phyloP scores from a whole-genome alignment of 2,888 invertebrate genomes.

The Heteromyza rotundicornis region DNA sequence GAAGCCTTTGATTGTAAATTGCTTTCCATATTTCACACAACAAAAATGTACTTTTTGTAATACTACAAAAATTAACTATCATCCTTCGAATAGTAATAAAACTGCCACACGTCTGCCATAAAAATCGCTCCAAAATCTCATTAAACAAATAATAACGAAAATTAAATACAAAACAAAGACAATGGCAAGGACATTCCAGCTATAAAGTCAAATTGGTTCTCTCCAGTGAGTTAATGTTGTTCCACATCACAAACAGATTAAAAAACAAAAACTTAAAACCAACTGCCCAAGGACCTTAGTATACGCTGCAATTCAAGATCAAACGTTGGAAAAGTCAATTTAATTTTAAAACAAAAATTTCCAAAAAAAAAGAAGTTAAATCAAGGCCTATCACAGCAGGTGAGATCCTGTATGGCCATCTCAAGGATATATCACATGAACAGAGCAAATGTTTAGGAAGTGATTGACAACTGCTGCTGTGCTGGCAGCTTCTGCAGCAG shows the following conservation, averaged over 20 bases:
- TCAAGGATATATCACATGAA: not conserved
- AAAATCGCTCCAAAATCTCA: constrained; percentile 8
- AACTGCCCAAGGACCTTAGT: too few relatives aligned
- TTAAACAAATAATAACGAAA: too few relatives aligned
- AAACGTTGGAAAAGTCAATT: too few relatives aligned
- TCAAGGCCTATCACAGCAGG: too few relatives aligned
- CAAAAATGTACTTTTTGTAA: not conserved
- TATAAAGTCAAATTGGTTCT: too few relatives aligned
- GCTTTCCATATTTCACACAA: not conserved
- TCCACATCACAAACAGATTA: too few relatives aligned
- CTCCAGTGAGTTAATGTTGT: not conserved
- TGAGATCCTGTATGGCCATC: too few relatives aligned
- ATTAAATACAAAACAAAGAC: constrained; percentile 16
- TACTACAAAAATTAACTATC: too few relatives aligned
- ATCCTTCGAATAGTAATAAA: not conserved
- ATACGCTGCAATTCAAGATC: too few relatives aligned
- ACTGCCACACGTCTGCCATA: constrained; percentile 19
- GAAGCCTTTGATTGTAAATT: constrained; percentile 24
- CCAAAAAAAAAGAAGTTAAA: too few relatives aligned
- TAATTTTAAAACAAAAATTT: too few relatives aligned
- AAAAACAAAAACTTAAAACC: too few relatives aligned
- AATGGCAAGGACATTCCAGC: not conserved
- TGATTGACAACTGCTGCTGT: constrained; percentile 50
- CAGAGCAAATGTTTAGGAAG: constrained; percentile 13
- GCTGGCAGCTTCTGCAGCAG: constrained; percentile 27